A percentile compares a stretch with the other conserved stretches of the same genome.
These are phyloP conservation scores for Drosophila eugracilis DNA, from an alignment of 1,140 invertebrate genomes.

Conservation along the genomic window DNA sequence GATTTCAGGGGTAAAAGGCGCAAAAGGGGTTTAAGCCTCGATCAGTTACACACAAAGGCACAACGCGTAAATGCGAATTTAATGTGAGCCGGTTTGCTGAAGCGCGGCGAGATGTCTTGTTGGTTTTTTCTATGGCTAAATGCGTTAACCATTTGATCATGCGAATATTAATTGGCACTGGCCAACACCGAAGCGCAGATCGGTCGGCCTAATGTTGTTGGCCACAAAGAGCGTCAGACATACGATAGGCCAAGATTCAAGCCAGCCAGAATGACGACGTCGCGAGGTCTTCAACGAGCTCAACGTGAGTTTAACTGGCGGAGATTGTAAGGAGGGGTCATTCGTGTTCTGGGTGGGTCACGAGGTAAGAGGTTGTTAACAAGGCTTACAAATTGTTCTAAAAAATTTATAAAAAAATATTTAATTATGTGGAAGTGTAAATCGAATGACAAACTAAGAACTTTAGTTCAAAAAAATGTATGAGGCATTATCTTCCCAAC, in stretches of 20 bases:
- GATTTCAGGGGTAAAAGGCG: slow-evolving; percentile 1
- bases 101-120: slow-evolving; percentile 52
- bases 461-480: not conserved
- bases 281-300: slow-evolving; percentile 45
- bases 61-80: slow-evolving; percentile 60
- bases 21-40: slow-evolving; percentile 14
- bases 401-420: too few species aligned
- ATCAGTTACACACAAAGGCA: slow-evolving; percentile 75
- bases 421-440: too few species aligned
- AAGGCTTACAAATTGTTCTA: too few species aligned
- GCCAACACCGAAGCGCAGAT: slow-evolving; percentile 70
- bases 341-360: not conserved
- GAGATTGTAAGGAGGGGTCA: not conserved
- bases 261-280: slow-evolving; percentile 76
- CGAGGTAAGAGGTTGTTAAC: too few species aligned
- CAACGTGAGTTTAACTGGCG: slow-evolving; percentile 1
- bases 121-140: slow-evolving; percentile 81
- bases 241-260: slow-evolving; percentile 39
- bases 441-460: too few species aligned
- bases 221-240: slow-evolving; percentile 59
- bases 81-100: slow-evolving; percentile 72
- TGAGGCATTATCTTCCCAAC: not conserved
- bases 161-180: slow-evolving; percentile 81
- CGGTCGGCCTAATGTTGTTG: slow-evolving; percentile 68
- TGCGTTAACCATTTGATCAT: slow-evolving; percentile 83